Percentiles rank a stretch among this genome's conserved stretches.
These are phyloP conservation scores for Odocoileus virginianus DNA, from an alignment of 2,113 vertebrate species.

Conservation along the genomic window DNA sequence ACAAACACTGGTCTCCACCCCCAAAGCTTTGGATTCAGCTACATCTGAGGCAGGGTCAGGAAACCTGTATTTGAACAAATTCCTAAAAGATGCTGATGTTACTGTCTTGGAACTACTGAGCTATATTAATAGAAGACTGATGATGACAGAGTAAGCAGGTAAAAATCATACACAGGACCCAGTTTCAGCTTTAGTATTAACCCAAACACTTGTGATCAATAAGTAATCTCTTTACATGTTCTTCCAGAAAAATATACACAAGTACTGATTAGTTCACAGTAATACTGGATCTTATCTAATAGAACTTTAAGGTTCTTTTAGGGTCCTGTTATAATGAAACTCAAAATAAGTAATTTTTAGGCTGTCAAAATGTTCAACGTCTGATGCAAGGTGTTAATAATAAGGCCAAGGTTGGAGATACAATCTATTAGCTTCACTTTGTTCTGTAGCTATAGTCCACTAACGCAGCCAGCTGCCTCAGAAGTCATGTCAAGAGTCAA, in stretches of 20 bases:
- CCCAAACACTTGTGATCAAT: background rate
- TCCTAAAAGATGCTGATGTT: background rate
- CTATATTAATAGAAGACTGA: background rate
- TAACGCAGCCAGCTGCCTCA: background rate
- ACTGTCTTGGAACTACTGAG: background rate
- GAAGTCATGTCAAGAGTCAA: background rate
- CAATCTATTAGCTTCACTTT: background rate
- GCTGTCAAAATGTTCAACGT: background rate
- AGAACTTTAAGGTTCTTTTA: conserved; percentile 12
- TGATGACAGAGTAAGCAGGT: background rate
- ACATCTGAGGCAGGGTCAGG: background rate
- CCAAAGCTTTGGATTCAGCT: background rate
- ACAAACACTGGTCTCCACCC: background rate
- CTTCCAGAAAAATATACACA: background rate
- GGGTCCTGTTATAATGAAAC: conserved; percentile 1
- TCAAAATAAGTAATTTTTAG: conserved; percentile 24
- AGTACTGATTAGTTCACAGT: conserved; percentile 6
- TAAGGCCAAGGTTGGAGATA: background rate
- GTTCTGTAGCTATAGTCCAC: background rate
- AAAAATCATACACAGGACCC: background rate
- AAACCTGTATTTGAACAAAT: conserved; percentile 9
- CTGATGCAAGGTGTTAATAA: background rate
- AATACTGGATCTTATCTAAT: background rate
- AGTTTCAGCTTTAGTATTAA: background rate
- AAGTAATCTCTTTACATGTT: background rate